Evolutionary conservation across 2,888 invertebrate genomes (phyloP).

Genomic region (Megastigmus dorsalis): DNA sequence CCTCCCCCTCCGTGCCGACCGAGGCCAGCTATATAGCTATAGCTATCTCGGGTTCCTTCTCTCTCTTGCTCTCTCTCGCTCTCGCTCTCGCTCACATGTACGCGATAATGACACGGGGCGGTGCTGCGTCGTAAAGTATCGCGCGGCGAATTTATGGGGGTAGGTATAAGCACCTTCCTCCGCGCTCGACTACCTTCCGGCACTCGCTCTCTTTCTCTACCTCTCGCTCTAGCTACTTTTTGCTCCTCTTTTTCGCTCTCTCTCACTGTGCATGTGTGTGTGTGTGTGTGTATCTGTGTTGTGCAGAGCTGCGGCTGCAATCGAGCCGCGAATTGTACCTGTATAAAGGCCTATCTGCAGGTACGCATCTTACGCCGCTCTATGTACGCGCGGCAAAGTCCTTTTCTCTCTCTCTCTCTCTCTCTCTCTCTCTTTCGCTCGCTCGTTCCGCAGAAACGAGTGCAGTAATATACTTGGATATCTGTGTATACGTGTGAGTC

Average conservation of each 20-base stretch:
- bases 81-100: constrained; percentile 45
- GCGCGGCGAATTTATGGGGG: constrained; percentile 69
- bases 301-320: neutral
- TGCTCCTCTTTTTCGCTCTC: neutral
- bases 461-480: neutral
- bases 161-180: constrained; percentile 56
- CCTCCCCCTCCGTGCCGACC: constrained; percentile 36
- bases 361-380: neutral
- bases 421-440: neutral
- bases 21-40: too few relatives aligned
- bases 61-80: too few relatives aligned
- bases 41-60: too few relatives aligned
- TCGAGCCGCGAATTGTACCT: constrained; percentile 5
- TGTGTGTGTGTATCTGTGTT: too few relatives aligned
- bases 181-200: constrained; percentile 16
- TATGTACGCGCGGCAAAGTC: too few relatives aligned
- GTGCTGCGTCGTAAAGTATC: constrained; percentile 71
- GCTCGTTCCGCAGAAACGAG: neutral
- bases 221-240: constrained; percentile 23
- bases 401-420: neutral
- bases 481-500: neutral
- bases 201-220: neutral
- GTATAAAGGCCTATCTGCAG: neutral
- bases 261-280: neutral
- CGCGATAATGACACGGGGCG: constrained; percentile 72